phyloP scores from a whole-genome alignment of 35 echinoderm and acorn worm genomes.

The Anneissia japonica region DNA sequence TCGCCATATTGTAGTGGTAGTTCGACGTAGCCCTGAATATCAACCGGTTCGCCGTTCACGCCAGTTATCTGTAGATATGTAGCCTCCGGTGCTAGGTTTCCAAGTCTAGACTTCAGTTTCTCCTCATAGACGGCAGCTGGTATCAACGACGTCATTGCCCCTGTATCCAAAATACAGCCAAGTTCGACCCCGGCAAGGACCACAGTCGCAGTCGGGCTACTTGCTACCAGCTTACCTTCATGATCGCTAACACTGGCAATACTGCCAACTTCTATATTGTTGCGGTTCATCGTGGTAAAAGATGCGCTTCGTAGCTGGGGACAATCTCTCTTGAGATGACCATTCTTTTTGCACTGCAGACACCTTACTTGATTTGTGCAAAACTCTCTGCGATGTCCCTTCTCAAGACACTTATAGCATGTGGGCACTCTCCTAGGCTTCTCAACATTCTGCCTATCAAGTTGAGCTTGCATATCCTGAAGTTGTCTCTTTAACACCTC shows the following conservation, averaged over 20 bases:
- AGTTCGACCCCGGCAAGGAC: conserved; percentile 29
- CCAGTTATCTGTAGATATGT: conserved; percentile 27
- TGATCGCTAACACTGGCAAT: background rate
- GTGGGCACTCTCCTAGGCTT: no score
- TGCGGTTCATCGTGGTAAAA: no score
- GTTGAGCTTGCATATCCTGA: no score
- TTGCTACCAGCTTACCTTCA: conserved; percentile 9
- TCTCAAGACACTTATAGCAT: no score
- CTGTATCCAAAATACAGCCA: conserved; percentile 44
- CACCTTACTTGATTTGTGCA: no score
- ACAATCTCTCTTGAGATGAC: no score
- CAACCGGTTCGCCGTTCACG: conserved; percentile 19
- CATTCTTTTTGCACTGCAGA: no score
- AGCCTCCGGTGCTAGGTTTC: background rate
- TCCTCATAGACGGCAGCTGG: conserved; percentile 24
- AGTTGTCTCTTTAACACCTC: no score
- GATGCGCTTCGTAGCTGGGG: no score
- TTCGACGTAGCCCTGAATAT: conserved; percentile 36
- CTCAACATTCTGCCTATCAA: no score
- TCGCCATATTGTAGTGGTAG: conserved; percentile 2
- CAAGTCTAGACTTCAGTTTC: conserved; percentile 12
- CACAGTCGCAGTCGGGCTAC: conserved; percentile 31
- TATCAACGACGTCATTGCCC: conserved; percentile 51
- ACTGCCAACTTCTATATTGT: no score
- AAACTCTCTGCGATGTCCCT: no score